Percentiles rank a stretch among this genome's conserved stretches.
Conservation (phyloP, 2,888 invertebrate genomes). For the Caenorhabditis uteleia region DNA sequence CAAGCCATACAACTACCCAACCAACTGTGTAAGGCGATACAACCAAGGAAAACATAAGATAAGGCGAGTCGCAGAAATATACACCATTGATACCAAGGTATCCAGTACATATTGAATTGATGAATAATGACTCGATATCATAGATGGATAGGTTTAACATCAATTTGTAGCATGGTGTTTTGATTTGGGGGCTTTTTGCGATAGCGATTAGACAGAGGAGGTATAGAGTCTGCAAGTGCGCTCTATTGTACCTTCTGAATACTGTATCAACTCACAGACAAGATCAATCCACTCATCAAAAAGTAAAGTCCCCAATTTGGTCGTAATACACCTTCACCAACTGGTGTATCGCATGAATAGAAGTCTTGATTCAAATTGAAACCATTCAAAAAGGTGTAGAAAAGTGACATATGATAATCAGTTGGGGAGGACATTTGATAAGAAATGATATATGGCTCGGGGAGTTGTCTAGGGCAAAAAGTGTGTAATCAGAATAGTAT, state of each 20-base stretch:
- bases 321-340: neutral
- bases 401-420: too few species aligned
- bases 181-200: neutral
- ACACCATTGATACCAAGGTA: constrained; percentile 3
- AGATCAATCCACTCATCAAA: constrained; percentile 3
- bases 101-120: constrained; percentile 17
- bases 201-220: constrained; percentile 13
- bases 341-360: too few species aligned
- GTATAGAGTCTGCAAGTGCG: constrained; percentile 18
- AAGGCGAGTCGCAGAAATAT: constrained; percentile 17
- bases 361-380: too few species aligned
- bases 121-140: constrained; percentile 15
- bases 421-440: too few species aligned
- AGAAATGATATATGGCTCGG: too few species aligned
- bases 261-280: constrained; percentile 12
- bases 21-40: constrained; percentile 13
- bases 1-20: constrained; percentile 18
- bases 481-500: too few species aligned
- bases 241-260: too few species aligned
- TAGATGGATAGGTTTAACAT: constrained; percentile 15
- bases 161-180: constrained; percentile 5
- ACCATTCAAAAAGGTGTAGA: too few species aligned
- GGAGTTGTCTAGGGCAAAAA: too few species aligned
- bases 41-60: constrained; percentile 6
- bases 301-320: constrained; percentile 2